Evolutionary conservation across 2,797 vertebrate genomes (phyloP).

Genomic region (Sardinella longiceps): DNA sequence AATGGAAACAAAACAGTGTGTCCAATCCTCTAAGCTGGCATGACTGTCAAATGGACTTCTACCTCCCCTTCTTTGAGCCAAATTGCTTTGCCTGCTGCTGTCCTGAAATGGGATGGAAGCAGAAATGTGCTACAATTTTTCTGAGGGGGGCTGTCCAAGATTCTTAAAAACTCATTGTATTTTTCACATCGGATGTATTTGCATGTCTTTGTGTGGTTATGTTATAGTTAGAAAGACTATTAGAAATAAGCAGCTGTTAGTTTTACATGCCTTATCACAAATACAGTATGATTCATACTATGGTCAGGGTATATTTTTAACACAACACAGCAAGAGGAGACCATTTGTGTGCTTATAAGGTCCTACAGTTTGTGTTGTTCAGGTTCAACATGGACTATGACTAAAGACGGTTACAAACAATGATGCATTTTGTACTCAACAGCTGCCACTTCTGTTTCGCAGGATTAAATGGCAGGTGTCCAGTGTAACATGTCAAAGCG

Average conservation of each 20-base stretch:
- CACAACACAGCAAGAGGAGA: background rate
- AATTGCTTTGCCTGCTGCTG: background rate
- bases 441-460: background rate
- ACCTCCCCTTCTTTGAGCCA: background rate
- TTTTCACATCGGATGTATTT: background rate
- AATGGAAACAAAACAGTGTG: background rate
- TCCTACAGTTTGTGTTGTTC: background rate
- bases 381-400: conserved; percentile 16
- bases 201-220: background rate
- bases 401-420: background rate
- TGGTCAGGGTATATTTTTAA: conserved; percentile 11
- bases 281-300: background rate
- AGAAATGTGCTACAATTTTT: background rate
- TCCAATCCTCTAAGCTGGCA: conserved; percentile 13
- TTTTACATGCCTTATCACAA: background rate
- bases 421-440: conserved; percentile 20
- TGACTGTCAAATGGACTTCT: background rate
- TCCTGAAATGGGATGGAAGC: background rate
- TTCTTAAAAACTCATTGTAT: background rate
- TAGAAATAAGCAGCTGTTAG: background rate
- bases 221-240: background rate
- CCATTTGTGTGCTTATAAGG: conserved; percentile 25
- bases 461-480: no score
- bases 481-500: background rate
- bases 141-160: background rate